These are phyloP conservation scores for Sebastes schlegelii DNA, from an alignment of 2,113 vertebrate species.

Conservation along the genomic window DNA sequence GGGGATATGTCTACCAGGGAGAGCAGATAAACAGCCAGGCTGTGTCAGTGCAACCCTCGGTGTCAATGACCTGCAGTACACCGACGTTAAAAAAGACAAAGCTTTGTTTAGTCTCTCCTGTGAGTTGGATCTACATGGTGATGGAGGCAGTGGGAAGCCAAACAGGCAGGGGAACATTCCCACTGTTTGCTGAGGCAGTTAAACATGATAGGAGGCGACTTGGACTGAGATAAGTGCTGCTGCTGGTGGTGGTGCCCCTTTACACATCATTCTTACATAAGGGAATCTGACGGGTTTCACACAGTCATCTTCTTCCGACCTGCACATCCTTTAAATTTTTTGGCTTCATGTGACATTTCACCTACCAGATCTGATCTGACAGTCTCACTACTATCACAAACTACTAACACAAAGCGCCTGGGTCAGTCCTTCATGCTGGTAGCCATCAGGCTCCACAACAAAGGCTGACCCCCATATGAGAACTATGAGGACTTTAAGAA, in stretches of 20 bases:
- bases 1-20: neutral
- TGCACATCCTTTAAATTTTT: neutral
- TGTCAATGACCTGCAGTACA: constrained; percentile 47
- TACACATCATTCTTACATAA: neutral
- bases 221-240: constrained; percentile 8
- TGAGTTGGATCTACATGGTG: constrained; percentile 20
- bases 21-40: constrained; percentile 16
- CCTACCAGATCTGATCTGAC: neutral
- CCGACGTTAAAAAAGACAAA: neutral
- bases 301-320: neutral
- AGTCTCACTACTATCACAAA: neutral
- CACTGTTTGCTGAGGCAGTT: constrained; percentile 25
- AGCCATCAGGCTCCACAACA: too few species aligned
- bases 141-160: constrained; percentile 30
- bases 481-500: too few species aligned
- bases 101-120: constrained; percentile 37
- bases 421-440: too few species aligned
- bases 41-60: constrained; percentile 16
- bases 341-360: neutral
- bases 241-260: neutral
- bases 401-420: too few species aligned
- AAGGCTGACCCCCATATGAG: too few species aligned
- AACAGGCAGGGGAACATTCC: constrained; percentile 54
- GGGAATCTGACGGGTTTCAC: neutral
- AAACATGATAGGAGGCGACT: neutral